Evolutionary conservation across 1,140 invertebrate species (phyloP).

Genomic region (Drosophila navojoa): DNA sequence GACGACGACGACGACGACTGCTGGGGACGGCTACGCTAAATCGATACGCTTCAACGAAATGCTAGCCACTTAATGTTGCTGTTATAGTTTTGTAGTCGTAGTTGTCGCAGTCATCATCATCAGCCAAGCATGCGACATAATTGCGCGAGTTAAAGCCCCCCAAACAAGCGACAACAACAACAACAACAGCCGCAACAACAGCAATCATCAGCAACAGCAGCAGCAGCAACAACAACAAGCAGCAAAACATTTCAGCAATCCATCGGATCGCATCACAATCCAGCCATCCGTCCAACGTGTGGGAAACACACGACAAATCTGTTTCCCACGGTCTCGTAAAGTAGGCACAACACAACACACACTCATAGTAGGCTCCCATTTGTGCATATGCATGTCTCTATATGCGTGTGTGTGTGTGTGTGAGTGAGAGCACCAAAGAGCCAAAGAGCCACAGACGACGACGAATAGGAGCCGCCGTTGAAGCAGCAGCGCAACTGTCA

Average conservation of each 20-base stretch:
- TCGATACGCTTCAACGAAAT: constrained; percentile 77
- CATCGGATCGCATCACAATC: constrained; percentile 83
- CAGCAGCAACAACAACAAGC: constrained; percentile 59
- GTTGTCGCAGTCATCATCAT: constrained; percentile 82
- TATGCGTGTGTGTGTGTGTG: constrained; percentile 21
- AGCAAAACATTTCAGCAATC: constrained; percentile 79
- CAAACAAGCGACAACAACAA: constrained; percentile 48
- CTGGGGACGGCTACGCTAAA: constrained; percentile 60
- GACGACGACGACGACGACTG: too few relatives aligned
- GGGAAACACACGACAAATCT: constrained; percentile 86
- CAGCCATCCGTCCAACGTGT: constrained; percentile 85
- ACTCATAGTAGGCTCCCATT: constrained; percentile 51
- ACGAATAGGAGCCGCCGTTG: constrained; percentile 54
- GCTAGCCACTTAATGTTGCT: constrained; percentile 48
- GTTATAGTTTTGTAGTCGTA: constrained; percentile 41
- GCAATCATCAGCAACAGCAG: constrained; percentile 58
- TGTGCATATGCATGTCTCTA: constrained; percentile 25
- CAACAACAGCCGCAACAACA: constrained; percentile 45
- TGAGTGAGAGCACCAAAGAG: constrained; percentile 49
- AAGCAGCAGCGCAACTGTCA: constrained; percentile 80
- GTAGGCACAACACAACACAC: constrained; percentile 71
- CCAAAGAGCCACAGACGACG: constrained; percentile 38
- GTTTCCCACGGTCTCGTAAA: constrained; percentile 86
- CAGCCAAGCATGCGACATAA: constrained; percentile 83
- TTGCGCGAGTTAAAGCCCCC: constrained; percentile 80